phyloP scores from a whole-genome alignment of 2,888 invertebrate genomes.

The Drosophila kuntzei region DNA sequence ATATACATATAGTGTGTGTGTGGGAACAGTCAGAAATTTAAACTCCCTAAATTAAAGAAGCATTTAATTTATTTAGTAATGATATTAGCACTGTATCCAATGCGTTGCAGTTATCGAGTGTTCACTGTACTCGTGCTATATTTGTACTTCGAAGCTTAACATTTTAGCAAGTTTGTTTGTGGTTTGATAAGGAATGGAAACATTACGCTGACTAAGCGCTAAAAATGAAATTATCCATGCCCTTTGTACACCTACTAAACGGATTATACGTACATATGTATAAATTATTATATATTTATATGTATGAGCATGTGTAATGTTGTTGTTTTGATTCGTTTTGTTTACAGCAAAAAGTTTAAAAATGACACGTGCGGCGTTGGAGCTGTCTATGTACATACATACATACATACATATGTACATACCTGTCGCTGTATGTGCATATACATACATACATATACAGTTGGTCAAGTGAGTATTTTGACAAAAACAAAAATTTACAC shows the following conservation, averaged over 20 bases:
- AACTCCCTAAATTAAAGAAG: no score
- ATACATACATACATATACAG: background rate
- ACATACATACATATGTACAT: conserved; percentile 1
- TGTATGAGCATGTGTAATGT: background rate
- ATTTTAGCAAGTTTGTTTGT: conserved; percentile 6
- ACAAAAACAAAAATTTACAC: no score
- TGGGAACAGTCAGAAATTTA: background rate
- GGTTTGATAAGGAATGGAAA: conserved; percentile 16
- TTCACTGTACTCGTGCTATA: background rate
- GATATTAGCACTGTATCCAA: no score
- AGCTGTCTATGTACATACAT: conserved; percentile 8
- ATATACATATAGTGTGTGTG: no score
- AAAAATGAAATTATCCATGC: conserved; percentile 10
- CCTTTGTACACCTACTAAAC: conserved; percentile 13
- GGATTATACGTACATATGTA: background rate
- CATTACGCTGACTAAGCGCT: conserved; percentile 5
- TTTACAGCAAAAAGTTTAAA: conserved; percentile 27
- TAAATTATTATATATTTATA: background rate
- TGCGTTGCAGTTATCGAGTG: background rate
- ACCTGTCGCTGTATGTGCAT: no score
- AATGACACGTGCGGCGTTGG: conserved; percentile 40
- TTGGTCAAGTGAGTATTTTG: no score
- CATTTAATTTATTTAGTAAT: background rate
- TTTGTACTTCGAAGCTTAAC: conserved; percentile 8
- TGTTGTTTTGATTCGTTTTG: conserved; percentile 18